Percentiles rank a stretch among this genome's conserved stretches.
Conservation (phyloP, 2,113 vertebrate species). For the Seriola quinqueradiata region DNA sequence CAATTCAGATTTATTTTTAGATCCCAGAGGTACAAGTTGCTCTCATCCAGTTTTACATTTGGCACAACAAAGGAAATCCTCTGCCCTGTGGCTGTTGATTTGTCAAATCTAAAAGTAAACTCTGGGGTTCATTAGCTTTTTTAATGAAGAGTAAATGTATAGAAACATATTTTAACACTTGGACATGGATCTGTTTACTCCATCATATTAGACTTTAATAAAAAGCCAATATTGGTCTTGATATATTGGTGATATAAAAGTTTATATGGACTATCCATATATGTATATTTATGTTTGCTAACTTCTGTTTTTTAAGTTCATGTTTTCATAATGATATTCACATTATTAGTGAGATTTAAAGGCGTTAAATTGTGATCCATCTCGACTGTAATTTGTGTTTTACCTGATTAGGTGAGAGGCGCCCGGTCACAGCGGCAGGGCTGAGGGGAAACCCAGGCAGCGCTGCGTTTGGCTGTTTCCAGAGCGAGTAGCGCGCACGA, state of each 20-base stretch:
- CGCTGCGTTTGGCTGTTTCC: conserved; percentile 11
- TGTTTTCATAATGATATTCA: neutral
- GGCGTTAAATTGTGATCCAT: neutral
- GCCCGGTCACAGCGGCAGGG: neutral
- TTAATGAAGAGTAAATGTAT: neutral
- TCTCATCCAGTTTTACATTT: too few relatives aligned
- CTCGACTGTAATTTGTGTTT: neutral
- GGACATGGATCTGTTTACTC: neutral
- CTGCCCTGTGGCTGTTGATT: neutral
- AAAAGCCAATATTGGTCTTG: neutral
- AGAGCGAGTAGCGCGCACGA: neutral
- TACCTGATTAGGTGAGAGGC: conserved; percentile 8
- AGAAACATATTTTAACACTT: neutral
- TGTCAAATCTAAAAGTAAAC: neutral
- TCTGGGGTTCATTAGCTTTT: too few relatives aligned
- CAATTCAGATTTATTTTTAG: neutral
- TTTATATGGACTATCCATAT: too few relatives aligned
- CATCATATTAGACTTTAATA: neutral
- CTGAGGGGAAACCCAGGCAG: conserved; percentile 5
- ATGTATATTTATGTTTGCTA: too few relatives aligned
- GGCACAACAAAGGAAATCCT: too few relatives aligned
- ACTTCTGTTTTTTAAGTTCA: too few relatives aligned
- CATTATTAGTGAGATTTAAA: too few relatives aligned
- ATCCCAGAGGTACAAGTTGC: neutral
- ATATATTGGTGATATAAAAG: neutral